phyloP scores from a whole-genome alignment of 2,797 vertebrate species.

The Cossypha polioptera region DNA sequence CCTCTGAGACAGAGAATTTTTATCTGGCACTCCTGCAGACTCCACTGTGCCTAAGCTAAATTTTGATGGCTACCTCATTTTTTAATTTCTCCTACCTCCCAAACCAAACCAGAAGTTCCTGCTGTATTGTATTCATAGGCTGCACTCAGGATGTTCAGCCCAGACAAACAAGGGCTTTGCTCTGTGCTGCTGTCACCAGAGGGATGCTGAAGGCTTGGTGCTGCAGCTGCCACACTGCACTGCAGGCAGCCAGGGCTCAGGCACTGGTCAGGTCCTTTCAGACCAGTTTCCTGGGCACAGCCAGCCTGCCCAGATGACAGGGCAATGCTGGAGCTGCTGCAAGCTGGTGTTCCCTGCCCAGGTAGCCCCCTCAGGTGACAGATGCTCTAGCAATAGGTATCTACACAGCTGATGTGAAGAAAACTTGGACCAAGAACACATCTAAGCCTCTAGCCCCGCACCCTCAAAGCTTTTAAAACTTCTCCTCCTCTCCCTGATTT shows the following conservation, averaged over 20 bases:
- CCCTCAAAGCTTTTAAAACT: background rate
- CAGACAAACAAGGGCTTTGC: background rate
- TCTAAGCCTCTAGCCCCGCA: background rate
- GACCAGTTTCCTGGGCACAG: background rate
- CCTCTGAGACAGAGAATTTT: background rate
- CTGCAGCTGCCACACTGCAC: background rate
- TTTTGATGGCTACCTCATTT: background rate
- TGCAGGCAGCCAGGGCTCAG: background rate
- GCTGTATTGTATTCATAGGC: background rate
- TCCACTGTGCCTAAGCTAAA: background rate
- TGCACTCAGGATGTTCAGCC: background rate
- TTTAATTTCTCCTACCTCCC: background rate
- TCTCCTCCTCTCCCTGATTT: background rate
- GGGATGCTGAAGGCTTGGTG: background rate
- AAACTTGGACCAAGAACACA: background rate
- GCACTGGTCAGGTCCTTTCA: background rate
- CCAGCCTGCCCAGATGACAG: no score
- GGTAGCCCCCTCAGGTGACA: background rate
- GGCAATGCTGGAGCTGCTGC: background rate
- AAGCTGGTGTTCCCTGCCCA: background rate
- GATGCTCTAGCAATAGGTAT: background rate
- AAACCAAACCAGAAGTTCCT: background rate
- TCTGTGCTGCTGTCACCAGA: background rate
- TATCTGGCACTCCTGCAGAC: background rate
- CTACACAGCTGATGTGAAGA: background rate